Evolutionary conservation across 30 jellyfish, hydroid and myxozoan species (phyloP).

Genomic region (Mastigias papua): DNA sequence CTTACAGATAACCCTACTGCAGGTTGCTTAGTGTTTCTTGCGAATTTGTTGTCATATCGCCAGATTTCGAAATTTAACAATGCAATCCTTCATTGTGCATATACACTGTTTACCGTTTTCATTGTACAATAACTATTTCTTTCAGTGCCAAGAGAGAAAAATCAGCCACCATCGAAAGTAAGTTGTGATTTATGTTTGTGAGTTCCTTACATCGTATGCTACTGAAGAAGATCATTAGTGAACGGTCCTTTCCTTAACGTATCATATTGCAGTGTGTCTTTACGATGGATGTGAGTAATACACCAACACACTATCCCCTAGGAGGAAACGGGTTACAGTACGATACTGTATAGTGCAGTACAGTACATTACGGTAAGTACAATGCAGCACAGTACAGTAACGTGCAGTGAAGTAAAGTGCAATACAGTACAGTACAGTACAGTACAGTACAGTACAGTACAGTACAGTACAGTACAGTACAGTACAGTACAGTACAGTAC

Average conservation of each 20-base stretch:
- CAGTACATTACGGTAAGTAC: not conserved
- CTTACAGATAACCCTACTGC: too few species aligned
- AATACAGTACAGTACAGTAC: not conserved
- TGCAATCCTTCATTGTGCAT: not conserved
- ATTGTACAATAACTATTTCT: not conserved
- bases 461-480: not conserved
- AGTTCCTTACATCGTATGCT: too few species aligned
- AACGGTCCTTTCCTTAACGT: too few species aligned
- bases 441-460: not conserved
- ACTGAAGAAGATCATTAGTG: too few species aligned
- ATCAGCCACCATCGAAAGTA: slow-evolving; percentile 1
- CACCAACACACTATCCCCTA: too few species aligned
- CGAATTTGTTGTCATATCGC: not conserved
- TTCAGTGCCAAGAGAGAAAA: not conserved
- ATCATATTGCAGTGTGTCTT: too few species aligned
- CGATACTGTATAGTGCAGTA: not conserved
- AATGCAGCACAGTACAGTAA: too few species aligned
- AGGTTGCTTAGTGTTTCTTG: too few species aligned
- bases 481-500: not conserved
- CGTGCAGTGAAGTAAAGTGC: too few species aligned
- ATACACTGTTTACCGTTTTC: not conserved
- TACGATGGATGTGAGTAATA: too few species aligned
- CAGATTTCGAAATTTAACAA: not conserved
- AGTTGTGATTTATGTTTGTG: too few species aligned
- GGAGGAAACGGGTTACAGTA: not conserved